Evolutionary conservation across 2,113 vertebrate genomes (phyloP).

Genomic region (Melanostigma gelatinosum): DNA sequence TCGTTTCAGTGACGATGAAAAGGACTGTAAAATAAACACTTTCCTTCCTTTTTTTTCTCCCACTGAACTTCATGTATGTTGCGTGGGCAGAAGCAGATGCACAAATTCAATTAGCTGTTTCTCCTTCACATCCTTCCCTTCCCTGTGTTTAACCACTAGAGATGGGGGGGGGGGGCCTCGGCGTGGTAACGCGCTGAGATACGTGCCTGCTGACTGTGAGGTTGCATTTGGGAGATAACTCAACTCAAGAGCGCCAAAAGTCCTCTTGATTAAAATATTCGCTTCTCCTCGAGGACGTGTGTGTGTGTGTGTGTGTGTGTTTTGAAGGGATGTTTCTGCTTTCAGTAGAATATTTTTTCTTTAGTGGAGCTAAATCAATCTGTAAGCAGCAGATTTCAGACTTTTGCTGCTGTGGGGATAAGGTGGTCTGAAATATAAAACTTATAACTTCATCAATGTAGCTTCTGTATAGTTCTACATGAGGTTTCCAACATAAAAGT

Average conservation of each 20-base stretch:
- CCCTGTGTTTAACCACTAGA: conserved; percentile 72
- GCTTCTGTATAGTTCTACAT: conserved; percentile 1
- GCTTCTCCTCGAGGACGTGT: conserved; percentile 49
- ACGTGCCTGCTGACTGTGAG: conserved; percentile 72
- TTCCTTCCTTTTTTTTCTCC: not conserved
- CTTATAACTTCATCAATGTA: conserved; percentile 1
- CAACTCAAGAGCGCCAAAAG: conserved; percentile 53
- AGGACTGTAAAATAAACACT: conserved; percentile 66
- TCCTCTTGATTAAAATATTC: conserved; percentile 58
- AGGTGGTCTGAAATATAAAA: conserved; percentile 18
- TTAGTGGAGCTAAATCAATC: conserved; percentile 33
- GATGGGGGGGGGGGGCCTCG: conserved; percentile 61
- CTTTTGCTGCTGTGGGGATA: conserved; percentile 34
- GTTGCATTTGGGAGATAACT: conserved; percentile 72
- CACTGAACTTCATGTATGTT: conserved; percentile 68
- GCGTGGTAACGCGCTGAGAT: conserved; percentile 62
- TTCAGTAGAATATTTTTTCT: conserved; percentile 46
- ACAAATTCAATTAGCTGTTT: conserved; percentile 79
- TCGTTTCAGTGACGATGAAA: conserved; percentile 62
- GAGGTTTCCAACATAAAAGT: not conserved
- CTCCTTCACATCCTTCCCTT: conserved; percentile 45
- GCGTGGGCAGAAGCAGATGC: conserved; percentile 60
- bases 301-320: conserved; percentile 29
- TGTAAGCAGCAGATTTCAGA: conserved; percentile 47
- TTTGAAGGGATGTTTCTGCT: conserved; percentile 57